Percentiles rank a stretch among this genome's conserved stretches.
Evolutionary conservation across 2,888 invertebrate species (phyloP).

Genomic region (Lypha dubia): DNA sequence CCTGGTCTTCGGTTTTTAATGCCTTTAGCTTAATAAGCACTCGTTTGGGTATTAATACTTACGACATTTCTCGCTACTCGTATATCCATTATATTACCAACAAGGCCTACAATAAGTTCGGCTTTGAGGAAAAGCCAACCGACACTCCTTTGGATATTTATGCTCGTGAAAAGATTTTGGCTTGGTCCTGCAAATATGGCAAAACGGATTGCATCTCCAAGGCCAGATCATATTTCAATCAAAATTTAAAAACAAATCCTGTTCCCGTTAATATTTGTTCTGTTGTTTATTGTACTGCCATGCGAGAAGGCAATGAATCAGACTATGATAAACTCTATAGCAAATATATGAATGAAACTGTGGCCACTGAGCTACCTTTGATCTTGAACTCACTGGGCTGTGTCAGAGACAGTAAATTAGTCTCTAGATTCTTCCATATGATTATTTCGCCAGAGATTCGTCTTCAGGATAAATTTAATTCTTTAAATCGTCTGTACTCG

Average conservation of each 20-base stretch:
- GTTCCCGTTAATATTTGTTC: constrained; percentile 87
- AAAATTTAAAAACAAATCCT: constrained; percentile 75
- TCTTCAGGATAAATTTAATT: constrained; percentile 80
- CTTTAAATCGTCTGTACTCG: constrained; percentile 84
- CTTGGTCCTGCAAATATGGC: constrained; percentile 87
- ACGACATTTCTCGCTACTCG: constrained; percentile 75
- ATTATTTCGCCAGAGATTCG: constrained; percentile 82
- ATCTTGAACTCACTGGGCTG: constrained; percentile 89
- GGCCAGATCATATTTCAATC: constrained; percentile 82
- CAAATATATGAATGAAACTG: constrained; percentile 85
- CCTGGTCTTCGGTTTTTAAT: constrained; percentile 89
- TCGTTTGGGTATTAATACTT: constrained; percentile 77
- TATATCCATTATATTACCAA: constrained; percentile 84
- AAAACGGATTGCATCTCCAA: constrained; percentile 85
- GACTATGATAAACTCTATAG: constrained; percentile 88
- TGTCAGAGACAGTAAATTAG: constrained; percentile 84
- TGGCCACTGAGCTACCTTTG: constrained; percentile 88
- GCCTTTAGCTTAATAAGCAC: constrained; percentile 82
- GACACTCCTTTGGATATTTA: constrained; percentile 86
- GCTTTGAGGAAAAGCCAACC: constrained; percentile 82
- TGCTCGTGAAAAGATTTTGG: constrained; percentile 85
- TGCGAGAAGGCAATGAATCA: constrained; percentile 86
- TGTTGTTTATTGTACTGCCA: constrained; percentile 90
- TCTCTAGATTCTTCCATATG: constrained; percentile 84
- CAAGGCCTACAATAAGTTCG: constrained; percentile 84